Evolutionary conservation across 1,140 invertebrate species (phyloP).

Genomic region (Bradynema listronoti): DNA sequence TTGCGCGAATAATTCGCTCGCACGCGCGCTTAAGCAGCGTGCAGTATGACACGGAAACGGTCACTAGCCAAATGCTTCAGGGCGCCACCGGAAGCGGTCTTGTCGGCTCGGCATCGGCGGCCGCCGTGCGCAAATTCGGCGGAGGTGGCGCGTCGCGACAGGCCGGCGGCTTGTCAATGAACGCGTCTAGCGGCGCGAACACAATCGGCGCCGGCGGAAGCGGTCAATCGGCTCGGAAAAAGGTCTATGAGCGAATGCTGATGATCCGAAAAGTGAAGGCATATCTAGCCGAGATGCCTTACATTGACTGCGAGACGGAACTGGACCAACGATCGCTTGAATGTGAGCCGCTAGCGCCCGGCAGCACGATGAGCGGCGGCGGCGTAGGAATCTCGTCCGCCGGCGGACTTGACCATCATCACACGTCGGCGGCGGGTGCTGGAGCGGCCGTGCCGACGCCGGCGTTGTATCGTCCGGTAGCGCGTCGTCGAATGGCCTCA

Average conservation of each 20-base stretch:
- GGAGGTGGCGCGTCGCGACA: background rate
- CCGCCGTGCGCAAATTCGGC: constrained; percentile 15
- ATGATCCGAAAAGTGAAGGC: constrained; percentile 92
- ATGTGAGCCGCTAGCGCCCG: constrained; percentile 68
- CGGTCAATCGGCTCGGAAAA: constrained; percentile 37
- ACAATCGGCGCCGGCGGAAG: constrained; percentile 29
- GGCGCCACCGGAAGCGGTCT: too few relatives aligned
- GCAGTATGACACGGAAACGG: constrained; percentile 59
- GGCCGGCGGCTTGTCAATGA: too few relatives aligned
- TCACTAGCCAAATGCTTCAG: constrained; percentile 32
- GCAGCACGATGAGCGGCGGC: too few relatives aligned
- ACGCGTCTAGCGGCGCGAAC: constrained; percentile 8
- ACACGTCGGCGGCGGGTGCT: constrained; percentile 35
- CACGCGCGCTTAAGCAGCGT: constrained; percentile 64
- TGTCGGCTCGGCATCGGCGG: too few relatives aligned
- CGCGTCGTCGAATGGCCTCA: constrained; percentile 75
- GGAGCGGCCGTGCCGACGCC: too few relatives aligned
- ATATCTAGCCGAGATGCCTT: constrained; percentile 83
- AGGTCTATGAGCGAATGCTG: constrained; percentile 67
- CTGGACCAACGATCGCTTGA: constrained; percentile 78
- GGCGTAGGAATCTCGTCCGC: constrained; percentile 16
- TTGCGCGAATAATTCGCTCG: constrained; percentile 88
- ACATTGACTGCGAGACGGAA: constrained; percentile 80
- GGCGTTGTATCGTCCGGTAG: constrained; percentile 64
- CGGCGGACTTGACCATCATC: constrained; percentile 6